Evolutionary conservation across 2,888 invertebrate genomes (phyloP), one percentile per base, ranked within the genome.

Genomic region (Cerastoderma edule): DNA sequence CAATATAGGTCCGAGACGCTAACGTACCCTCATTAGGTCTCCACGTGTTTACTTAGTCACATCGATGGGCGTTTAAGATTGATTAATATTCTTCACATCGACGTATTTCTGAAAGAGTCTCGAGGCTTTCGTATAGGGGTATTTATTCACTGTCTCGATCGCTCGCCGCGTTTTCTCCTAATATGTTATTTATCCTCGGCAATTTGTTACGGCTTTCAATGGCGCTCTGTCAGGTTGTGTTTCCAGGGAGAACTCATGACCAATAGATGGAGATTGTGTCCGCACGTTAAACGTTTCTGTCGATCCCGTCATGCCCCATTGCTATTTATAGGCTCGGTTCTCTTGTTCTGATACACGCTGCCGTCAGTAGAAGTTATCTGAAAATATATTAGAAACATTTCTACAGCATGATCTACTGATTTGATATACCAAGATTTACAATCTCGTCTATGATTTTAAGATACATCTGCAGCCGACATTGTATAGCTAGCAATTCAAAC

Each of bases 111-210:
- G 60, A 60, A 60, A 32, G 60, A 60, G 60, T 60, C 39, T 33
- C 2, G 39, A 44, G 24, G 33, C 35, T 60, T 60, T 22, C 33
- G 35, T 39, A 10, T 60, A 60, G 27, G 39, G 24, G 60, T 60
- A 60, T 60, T 60, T 60, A 60, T 60, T 60, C 60, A 39, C 60
- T 60, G 60, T 60, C 60, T 35, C 60, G 39, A 39, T 60, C 22
- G 22, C 60, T 39, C 60, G 24, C 22, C 8, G 27, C 16, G 50
- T n/a, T 60, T 33, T 60, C 35, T 39, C 22, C 19, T n/a, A 27
- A n/a, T 22, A 32, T 60, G 39, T 60, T 27, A 39, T 39, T 60
- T 35, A 39, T 60, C 39, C 39, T 13, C n/a, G 60, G 24, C 19
- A 24, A 39, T 60, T 60, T 39, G 33, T 60, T 60, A 60, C 56